phyloP scores from a whole-genome alignment of 1,140 invertebrate genomes.

The Papilio aristodemus region DNA sequence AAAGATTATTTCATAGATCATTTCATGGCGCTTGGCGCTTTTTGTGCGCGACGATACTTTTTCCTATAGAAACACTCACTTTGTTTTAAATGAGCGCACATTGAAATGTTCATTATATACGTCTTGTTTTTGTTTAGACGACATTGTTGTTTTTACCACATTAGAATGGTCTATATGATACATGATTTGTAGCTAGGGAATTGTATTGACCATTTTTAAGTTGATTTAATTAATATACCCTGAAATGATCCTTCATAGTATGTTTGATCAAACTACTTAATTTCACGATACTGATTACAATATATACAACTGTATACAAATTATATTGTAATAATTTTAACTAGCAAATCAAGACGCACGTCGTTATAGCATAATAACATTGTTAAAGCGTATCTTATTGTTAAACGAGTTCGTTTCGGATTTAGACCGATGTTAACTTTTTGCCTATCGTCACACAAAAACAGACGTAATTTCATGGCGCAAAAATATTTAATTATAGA shows the following conservation, averaged over 20 bases:
- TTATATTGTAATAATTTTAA: slow-evolving; percentile 5
- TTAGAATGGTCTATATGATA: no score
- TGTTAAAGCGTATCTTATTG: slow-evolving; percentile 15
- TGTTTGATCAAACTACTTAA: no score
- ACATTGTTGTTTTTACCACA: no score
- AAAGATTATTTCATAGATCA: no score
- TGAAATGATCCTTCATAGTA: background rate
- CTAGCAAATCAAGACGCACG: background rate
- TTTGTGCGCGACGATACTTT: no score
- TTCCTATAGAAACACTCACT: no score
- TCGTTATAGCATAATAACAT: background rate
- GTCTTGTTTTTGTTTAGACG: no score
- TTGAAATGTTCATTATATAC: no score
- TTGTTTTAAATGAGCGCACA: no score
- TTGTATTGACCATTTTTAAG: slow-evolving; percentile 11
- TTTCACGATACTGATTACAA: background rate
- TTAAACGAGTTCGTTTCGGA: background rate
- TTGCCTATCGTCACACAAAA: slow-evolving; percentile 2
- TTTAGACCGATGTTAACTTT: background rate
- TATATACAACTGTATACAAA: background rate
- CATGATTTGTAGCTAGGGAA: background rate
- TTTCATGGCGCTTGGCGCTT: no score
- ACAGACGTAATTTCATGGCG: background rate
- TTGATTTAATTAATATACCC: background rate
- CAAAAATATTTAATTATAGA: background rate